phyloP scores from a whole-genome alignment of 2,888 invertebrate genomes.

The Amphipyra tragopoginis region DNA sequence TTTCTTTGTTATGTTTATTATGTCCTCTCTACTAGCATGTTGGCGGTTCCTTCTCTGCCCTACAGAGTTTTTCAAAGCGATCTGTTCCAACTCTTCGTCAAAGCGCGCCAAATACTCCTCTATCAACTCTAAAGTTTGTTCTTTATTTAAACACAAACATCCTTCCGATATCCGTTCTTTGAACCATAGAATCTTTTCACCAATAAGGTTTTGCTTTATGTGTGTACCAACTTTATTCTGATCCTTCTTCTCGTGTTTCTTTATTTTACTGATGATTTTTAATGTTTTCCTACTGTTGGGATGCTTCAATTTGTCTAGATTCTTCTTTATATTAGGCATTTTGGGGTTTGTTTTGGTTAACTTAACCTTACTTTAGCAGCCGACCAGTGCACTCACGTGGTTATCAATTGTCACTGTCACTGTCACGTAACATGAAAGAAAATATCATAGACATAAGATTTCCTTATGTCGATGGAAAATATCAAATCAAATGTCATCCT shows the following conservation, averaged over 20 bases:
- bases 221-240: slow-evolving; percentile 91
- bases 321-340: slow-evolving; percentile 83
- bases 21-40: slow-evolving; percentile 94
- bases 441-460: no score
- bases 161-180: slow-evolving; percentile 91
- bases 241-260: slow-evolving; percentile 91
- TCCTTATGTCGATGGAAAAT: no score
- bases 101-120: slow-evolving; percentile 90
- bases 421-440: no score
- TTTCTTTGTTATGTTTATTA: slow-evolving; percentile 93
- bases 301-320: slow-evolving; percentile 91
- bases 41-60: slow-evolving; percentile 93
- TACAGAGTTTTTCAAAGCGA: slow-evolving; percentile 94
- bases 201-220: slow-evolving; percentile 93
- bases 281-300: slow-evolving; percentile 96
- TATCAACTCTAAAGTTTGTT: slow-evolving; percentile 90
- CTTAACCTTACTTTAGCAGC: not conserved
- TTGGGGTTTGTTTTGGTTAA: slow-evolving; percentile 40
- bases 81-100: slow-evolving; percentile 94
- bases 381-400: slow-evolving; percentile 24
- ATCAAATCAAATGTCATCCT: no score
- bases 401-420: not conserved
- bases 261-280: slow-evolving; percentile 92
- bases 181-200: slow-evolving; percentile 95
- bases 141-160: slow-evolving; percentile 88